Conservation (phyloP, 1,140 invertebrate genomes). For the Reticulitermes speratus region DNA sequence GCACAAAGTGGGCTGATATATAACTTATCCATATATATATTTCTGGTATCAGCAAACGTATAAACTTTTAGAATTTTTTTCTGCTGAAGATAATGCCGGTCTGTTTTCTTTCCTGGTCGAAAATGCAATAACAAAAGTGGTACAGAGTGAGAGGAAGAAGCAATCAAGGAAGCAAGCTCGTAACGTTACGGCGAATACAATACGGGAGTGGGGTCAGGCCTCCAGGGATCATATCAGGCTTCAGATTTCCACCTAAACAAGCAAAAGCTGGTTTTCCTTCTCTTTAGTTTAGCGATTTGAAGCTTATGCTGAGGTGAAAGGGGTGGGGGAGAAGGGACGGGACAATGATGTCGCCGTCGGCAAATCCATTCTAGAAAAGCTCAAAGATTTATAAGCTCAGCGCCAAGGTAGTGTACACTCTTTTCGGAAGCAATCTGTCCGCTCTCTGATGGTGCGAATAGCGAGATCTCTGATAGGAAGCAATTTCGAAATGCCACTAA, state of each 20-base stretch:
- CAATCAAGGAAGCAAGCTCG: background rate
- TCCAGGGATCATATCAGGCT: background rate
- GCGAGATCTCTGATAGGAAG: no score
- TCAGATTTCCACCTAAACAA: conserved; percentile 16
- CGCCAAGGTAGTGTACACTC: background rate
- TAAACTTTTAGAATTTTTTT: background rate
- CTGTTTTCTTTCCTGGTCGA: background rate
- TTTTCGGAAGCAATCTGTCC: background rate
- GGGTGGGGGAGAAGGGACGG: background rate
- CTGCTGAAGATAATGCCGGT: background rate
- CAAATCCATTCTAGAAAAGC: background rate
- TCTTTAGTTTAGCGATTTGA: conserved; percentile 15
- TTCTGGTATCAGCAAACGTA: background rate
- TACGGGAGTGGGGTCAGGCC: background rate
- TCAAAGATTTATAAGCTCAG: conserved; percentile 7
- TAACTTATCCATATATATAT: background rate
- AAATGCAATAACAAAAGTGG: conserved; percentile 13
- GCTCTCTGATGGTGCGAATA: background rate
- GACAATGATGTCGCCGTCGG: conserved; percentile 6
- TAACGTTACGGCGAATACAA: background rate
- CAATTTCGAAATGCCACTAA: no score
- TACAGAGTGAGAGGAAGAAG: background rate
- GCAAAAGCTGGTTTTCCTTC: conserved; percentile 16
- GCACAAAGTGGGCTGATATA: no score
- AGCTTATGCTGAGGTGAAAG: background rate